These are phyloP conservation scores for Discoglossus pictus DNA, from an alignment of 2,797 vertebrate genomes.

Conservation along the genomic window DNA sequence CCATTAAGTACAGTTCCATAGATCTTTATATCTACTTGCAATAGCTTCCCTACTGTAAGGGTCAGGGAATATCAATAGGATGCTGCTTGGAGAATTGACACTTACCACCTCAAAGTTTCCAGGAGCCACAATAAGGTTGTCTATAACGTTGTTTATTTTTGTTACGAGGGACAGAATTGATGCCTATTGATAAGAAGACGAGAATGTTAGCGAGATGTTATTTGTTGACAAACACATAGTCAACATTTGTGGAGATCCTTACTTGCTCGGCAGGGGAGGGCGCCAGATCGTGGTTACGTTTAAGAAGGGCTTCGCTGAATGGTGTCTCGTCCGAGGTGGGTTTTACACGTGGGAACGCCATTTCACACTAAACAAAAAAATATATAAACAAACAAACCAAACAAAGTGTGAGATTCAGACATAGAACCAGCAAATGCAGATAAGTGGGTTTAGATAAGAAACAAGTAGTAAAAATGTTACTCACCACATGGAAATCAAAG, in stretches of 20 bases:
- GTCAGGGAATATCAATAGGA: no score
- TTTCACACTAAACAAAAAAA: constrained; percentile 79
- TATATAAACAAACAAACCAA: neutral
- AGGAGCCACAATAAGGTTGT: constrained; percentile 94
- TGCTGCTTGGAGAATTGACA: neutral
- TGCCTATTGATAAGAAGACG: constrained; percentile 77
- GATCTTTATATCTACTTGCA: no score
- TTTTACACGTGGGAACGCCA: constrained; percentile 95
- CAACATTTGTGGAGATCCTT: neutral
- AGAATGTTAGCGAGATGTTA: no score
- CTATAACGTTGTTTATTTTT: constrained; percentile 97
- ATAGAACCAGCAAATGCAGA: no score
- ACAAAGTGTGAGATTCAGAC: no score
- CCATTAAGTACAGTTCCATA: no score
- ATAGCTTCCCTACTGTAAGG: no score
- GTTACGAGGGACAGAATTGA: constrained; percentile 96
- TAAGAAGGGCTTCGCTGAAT: constrained; percentile 90
- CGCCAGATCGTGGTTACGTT: constrained; percentile 93
- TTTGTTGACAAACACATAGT: neutral
- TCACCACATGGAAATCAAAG: constrained; percentile 96
- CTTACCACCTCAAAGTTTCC: constrained; percentile 98
- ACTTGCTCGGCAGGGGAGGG: constrained; percentile 91
- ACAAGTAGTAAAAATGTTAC: constrained; percentile 60
- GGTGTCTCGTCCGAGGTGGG: constrained; percentile 85
- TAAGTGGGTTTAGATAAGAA: accelerated